Evolutionary conservation across 2,113 vertebrate species (phyloP).

Genomic region (Coryphaenoides rupestris): DNA sequence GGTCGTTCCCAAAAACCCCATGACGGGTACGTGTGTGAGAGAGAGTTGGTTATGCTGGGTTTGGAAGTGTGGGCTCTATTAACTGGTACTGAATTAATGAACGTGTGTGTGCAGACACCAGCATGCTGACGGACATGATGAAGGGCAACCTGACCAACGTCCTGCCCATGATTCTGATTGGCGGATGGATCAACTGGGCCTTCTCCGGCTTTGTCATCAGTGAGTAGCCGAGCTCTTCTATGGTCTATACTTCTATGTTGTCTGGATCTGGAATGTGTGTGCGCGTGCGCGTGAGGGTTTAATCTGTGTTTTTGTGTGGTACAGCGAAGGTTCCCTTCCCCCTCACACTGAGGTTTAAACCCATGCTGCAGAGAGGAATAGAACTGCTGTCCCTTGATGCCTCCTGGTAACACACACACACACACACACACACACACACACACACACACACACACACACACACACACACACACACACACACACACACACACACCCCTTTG

Average conservation of each 20-base stretch:
- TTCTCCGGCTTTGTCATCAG: conserved; percentile 84
- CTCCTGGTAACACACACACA: conserved; percentile 68
- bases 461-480: too few species aligned
- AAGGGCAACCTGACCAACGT: conserved; percentile 83
- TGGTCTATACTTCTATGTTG: background rate
- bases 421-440: background rate
- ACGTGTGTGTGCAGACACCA: conserved; percentile 64
- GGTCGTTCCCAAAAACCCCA: conserved; percentile 77
- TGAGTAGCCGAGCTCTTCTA: conserved; percentile 48
- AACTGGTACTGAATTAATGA: too few species aligned
- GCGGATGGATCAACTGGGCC: conserved; percentile 86
- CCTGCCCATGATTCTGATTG: conserved; percentile 82
- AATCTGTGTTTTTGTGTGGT: background rate
- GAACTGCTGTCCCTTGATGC: conserved; percentile 79
- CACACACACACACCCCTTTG: background rate
- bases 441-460: too few species aligned
- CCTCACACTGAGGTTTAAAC: conserved; percentile 79
- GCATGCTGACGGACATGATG: conserved; percentile 84
- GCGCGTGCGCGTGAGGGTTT: background rate
- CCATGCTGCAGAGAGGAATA: conserved; percentile 82
- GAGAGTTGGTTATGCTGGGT: conserved; percentile 2
- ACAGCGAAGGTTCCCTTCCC: conserved; percentile 79
- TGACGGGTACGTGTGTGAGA: conserved; percentile 68
- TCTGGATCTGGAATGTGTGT: too few species aligned
- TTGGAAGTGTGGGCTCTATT: conserved; percentile 55